phyloP scores from a whole-genome alignment of 1,140 invertebrate genomes.

The Scaptodrosophila lebanonensis region DNA sequence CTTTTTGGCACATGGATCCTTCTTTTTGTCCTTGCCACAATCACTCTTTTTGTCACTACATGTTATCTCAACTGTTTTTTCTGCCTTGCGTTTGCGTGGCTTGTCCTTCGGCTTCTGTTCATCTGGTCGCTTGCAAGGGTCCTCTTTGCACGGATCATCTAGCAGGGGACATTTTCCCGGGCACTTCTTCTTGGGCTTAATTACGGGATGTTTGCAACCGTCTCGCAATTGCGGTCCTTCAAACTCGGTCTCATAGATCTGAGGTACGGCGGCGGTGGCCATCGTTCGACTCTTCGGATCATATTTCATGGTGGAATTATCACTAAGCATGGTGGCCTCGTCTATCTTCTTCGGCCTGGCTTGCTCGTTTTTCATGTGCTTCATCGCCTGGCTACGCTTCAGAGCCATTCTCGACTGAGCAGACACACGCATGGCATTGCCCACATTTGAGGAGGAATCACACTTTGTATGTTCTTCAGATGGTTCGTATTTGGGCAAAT shows the following conservation, averaged over 20 bases:
- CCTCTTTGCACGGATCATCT: constrained; percentile 54
- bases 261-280: not conserved
- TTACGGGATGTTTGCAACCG: constrained; percentile 48
- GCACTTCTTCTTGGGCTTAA: constrained; percentile 55
- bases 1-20: constrained; percentile 14
- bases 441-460: too few relatives aligned
- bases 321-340: not conserved
- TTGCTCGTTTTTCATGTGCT: constrained; percentile 12
- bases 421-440: not conserved
- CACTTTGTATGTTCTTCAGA: too few relatives aligned
- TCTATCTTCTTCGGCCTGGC: not conserved
- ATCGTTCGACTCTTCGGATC: not conserved
- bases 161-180: constrained; percentile 45
- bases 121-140: constrained; percentile 33
- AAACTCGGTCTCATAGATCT: not conserved
- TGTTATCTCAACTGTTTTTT: constrained; percentile 21
- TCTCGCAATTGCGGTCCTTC: constrained; percentile 21
- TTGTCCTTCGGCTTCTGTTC: constrained; percentile 11
- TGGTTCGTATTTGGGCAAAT: too few relatives aligned
- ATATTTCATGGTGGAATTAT: not conserved
- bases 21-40: constrained; percentile 10
- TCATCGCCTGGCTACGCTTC: constrained; percentile 10
- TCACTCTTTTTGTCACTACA: constrained; percentile 11
- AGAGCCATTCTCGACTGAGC: constrained; percentile 9
- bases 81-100: not conserved